Evolutionary conservation across 2,888 invertebrate genomes (phyloP), one percentile per base, ranked within the genome.

Genomic region (Hydriomena furcata): DNA sequence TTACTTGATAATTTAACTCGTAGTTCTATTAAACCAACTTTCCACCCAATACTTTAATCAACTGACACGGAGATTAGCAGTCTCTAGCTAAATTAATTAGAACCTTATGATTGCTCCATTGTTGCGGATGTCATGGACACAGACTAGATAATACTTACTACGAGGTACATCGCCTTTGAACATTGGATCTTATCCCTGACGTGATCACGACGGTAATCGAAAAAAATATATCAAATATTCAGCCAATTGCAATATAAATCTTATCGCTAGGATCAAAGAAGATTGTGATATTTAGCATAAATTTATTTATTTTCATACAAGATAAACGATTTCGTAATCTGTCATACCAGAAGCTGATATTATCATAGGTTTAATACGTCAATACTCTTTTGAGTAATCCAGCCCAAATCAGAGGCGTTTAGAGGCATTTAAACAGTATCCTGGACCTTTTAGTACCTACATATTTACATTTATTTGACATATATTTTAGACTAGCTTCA

Each of bases 1-100:
- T 10, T 7, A n/a, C 7, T 23, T 8, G n/a, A 27, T 27, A 27
- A 27, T 8, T 2, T 3, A n/a, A n/a, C n/a, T n/a, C n/a, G n/a
- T 3, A 10, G 25, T 25, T 23, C 23, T 23, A 5, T 25, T 24
- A 12, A n/a, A 7, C n/a, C 12, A 12, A n/a, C 24, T 36, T 36
- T 25, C 27, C 8, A 4, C 27, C 2, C n/a, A 10, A 4, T 17
- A 17, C 17, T 17, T 17, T 32, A 32, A 17, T 32, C 31, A 32
- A 32, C 31, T 37, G 5, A 12, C 20, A 30, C 10, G 8, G 7
- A 36, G 36, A 24, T 37, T 13, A 24, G 36, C 27, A 10, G 6
- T 17, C 27, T 40, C 41, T 41, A 35, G 13, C 50, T 34, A 47
- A 56, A 59, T 54, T 46, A 46, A 32, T 46, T 46, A 27, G 12